Evolutionary conservation across 2,113 vertebrate genomes (phyloP).

Genomic region (Neoarius graeffei): DNA sequence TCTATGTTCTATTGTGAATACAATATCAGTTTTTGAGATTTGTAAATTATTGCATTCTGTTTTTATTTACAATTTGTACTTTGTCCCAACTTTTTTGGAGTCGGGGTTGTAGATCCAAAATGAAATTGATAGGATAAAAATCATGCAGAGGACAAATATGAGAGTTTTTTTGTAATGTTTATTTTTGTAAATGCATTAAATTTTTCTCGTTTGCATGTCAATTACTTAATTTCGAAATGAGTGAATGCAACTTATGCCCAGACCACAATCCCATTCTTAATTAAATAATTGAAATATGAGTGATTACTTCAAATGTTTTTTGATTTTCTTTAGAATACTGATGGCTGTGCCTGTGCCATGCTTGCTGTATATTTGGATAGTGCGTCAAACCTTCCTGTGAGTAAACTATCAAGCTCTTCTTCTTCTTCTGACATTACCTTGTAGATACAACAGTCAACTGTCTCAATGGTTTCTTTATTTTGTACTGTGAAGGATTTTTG

Average conservation of each 20-base stretch:
- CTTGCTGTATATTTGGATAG: slow-evolving; percentile 88
- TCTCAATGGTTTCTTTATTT: background rate
- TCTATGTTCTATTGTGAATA: too few species aligned
- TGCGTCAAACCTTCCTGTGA: slow-evolving; percentile 89
- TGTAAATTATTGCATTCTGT: too few species aligned
- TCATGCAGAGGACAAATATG: background rate
- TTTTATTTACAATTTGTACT: too few species aligned
- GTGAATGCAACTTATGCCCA: background rate
- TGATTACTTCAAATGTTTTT: background rate
- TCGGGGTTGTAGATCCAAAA: too few species aligned
- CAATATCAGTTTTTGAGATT: too few species aligned
- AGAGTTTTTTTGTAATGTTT: background rate
- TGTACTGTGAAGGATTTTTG: background rate
- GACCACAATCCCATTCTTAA: background rate
- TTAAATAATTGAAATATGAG: background rate
- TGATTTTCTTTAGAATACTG: slow-evolving; percentile 68
- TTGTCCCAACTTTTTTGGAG: too few species aligned
- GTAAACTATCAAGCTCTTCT: slow-evolving; percentile 55
- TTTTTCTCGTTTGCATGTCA: background rate
- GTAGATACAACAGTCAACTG: background rate
- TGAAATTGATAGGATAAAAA: background rate
- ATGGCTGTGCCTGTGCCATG: slow-evolving; percentile 83
- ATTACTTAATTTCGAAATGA: background rate
- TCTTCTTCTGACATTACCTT: background rate
- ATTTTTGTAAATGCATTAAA: background rate